These are phyloP conservation scores for Campylomormyrus tamandua DNA, from an alignment of 2,113 vertebrate species.

Conservation along the genomic window DNA sequence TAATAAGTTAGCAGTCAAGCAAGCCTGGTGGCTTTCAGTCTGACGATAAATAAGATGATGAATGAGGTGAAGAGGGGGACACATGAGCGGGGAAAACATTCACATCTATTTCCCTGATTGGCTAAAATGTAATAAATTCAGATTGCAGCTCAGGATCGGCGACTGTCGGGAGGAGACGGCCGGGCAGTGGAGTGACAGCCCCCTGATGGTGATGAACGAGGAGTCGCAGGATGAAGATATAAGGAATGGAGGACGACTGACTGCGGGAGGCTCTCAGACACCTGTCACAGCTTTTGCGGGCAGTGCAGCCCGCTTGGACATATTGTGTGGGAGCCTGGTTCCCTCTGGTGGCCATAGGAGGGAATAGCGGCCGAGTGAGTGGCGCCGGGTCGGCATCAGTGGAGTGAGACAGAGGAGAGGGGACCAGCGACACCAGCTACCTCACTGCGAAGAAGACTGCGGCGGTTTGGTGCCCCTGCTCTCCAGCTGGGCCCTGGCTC, in stretches of 20 bases:
- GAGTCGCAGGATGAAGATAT: not conserved
- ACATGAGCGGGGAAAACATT: not conserved
- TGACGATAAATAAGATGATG: not conserved
- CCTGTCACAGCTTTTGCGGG: not conserved
- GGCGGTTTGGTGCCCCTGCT: not conserved
- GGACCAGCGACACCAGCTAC: not conserved
- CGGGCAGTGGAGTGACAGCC: not conserved
- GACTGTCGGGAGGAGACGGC: not conserved
- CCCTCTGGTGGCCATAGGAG: not conserved
- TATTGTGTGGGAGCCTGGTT: not conserved
- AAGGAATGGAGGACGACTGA: not conserved
- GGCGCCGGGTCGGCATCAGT: not conserved
- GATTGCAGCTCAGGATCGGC: not conserved
- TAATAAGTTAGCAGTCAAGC: not conserved
- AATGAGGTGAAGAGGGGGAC: not conserved
- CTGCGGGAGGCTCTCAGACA: not conserved
- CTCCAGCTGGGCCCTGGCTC: not conserved
- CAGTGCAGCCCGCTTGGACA: not conserved
- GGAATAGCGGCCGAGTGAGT: not conserved
- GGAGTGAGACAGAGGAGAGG: not conserved
- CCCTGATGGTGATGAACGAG: not conserved
- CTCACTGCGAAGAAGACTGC: not conserved
- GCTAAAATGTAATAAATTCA: not conserved
- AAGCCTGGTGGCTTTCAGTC: not conserved
- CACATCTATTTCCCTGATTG: not conserved